Percentiles rank a stretch among this genome's conserved stretches.
Evolutionary conservation across 1,140 invertebrate species (phyloP).

Genomic region (Drosophila nasuta): DNA sequence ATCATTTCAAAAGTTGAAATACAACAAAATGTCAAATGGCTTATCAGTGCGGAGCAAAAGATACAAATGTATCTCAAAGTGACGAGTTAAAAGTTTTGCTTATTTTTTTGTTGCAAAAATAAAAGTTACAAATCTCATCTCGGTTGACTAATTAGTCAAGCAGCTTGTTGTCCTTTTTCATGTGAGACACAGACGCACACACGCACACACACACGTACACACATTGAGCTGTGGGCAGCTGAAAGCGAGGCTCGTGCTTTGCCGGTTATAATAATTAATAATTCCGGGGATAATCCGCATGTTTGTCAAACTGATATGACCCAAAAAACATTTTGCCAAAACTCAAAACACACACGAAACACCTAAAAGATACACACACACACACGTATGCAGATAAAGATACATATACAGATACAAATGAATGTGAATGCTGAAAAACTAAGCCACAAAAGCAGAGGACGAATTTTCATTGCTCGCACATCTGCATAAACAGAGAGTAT

Average conservation of each 20-base stretch:
- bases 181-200: slow-evolving; percentile 9
- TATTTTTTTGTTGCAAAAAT: background rate
- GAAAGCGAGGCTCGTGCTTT: slow-evolving; percentile 60
- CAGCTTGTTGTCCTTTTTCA: slow-evolving; percentile 51
- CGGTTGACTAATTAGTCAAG: slow-evolving; percentile 62
- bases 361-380: slow-evolving; percentile 31
- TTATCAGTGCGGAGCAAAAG: background rate
- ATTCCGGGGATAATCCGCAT: slow-evolving; percentile 79
- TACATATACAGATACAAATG: slow-evolving; percentile 21
- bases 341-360: slow-evolving; percentile 46
- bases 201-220: slow-evolving; percentile 18
- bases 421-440: slow-evolving; percentile 27
- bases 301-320: slow-evolving; percentile 79
- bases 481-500: slow-evolving; percentile 65
- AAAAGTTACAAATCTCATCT: slow-evolving; percentile 31
- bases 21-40: slow-evolving; percentile 4
- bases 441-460: slow-evolving; percentile 26
- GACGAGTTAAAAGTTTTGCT: slow-evolving; percentile 1
- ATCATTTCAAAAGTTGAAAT: background rate
- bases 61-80: slow-evolving; percentile 11
- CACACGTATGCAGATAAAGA: slow-evolving; percentile 18
- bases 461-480: slow-evolving; percentile 27
- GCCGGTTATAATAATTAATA: slow-evolving; percentile 81
- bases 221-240: slow-evolving; percentile 41
- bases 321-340: slow-evolving; percentile 55